Evolutionary conservation across 2,113 vertebrate genomes (phyloP).

Genomic region (Phodopus roborovskii): DNA sequence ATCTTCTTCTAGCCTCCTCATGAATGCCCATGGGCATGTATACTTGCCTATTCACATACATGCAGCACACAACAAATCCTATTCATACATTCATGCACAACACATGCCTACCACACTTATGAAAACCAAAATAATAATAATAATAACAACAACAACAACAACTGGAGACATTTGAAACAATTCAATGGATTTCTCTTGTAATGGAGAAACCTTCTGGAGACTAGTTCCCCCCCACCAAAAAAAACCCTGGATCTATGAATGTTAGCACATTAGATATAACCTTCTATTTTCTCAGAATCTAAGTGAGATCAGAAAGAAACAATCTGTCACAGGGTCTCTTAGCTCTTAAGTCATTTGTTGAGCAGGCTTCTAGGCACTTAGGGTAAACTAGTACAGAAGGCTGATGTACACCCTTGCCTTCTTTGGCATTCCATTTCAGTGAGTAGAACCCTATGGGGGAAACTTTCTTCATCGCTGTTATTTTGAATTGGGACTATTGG

Average conservation of each 20-base stretch:
- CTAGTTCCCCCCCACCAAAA: background rate
- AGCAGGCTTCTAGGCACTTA: background rate
- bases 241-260: background rate
- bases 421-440: background rate
- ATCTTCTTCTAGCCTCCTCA: background rate
- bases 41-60: background rate
- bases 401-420: background rate
- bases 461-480: background rate
- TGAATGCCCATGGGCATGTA: background rate
- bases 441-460: background rate
- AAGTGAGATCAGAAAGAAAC: background rate
- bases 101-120: background rate
- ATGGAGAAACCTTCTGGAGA: background rate
- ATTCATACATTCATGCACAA: background rate
- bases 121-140: no score
- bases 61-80: background rate
- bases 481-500: slow-evolving; percentile 13
- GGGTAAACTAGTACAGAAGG: background rate
- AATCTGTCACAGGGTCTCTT: background rate
- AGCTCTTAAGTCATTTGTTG: background rate
- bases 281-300: background rate
- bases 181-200: background rate
- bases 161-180: background rate
- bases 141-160: background rate
- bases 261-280: background rate